Evolutionary conservation across 2,888 invertebrate genomes (phyloP), one percentile per base, ranked within the genome.

Genomic region (Heteromyza rotundicornis): DNA sequence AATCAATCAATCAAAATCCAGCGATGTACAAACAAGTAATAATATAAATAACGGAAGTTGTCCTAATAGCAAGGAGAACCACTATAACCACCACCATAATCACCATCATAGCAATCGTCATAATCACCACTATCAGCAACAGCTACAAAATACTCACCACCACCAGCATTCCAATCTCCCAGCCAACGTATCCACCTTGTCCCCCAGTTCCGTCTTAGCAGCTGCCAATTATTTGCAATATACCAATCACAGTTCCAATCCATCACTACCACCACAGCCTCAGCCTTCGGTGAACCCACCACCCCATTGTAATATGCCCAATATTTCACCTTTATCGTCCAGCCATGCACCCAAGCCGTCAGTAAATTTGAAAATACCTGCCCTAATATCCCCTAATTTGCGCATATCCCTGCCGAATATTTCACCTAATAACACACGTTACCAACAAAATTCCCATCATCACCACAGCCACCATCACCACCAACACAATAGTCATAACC

Each of bases 21-120:
- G 82, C 79, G 82, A 81, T 82, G 81, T 81, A 81, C 82, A 82
- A 81, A 80, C 78, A 80, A 81, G 76, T 82, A 82, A 80, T 78
- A 80, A 72, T 68, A 70, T 67, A 63, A 68, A 74, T 78, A 80
- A 79, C 77, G 80, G 79, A 77, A 79, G 76, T 79, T 79, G 79
- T 80, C 76, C 77, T 74, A 79, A 79, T 77, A 78, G 76, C 75
- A 80, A 80, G 78, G 72, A 75, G 70, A 77, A 79, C 75, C 73
- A 77, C 67, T 74, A 68, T 67, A 67, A 68, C 64, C 65, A 69
- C 68, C 69, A 75, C 68, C 69, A 71, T 66, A 68, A 71, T 66
- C 70, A 74, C 70, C 68, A 72, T 68, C 57, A 66, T 63, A 64
- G 66, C 63, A 68, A 74, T 70, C 68, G 64, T 66, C 64, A 66